A percentile compares a stretch with the other conserved stretches of the same genome.
Evolutionary conservation across 2,888 invertebrate genomes (phyloP).

Genomic region (Agrochola lychnidis): DNA sequence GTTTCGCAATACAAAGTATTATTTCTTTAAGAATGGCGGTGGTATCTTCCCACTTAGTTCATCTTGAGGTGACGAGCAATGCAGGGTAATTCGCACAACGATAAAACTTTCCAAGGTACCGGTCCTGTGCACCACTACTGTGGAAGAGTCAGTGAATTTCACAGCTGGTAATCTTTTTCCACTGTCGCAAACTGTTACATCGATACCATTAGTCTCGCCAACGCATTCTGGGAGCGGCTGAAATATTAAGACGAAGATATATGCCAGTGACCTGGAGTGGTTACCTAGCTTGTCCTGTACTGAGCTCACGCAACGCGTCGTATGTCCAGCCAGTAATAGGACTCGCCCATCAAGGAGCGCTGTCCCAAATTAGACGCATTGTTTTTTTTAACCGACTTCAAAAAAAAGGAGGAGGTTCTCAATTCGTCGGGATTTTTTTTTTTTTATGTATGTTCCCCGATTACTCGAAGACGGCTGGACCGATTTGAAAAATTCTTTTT

Average conservation of each 20-base stretch:
- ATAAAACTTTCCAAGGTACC: rapidly evolving
- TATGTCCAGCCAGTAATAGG: too few relatives aligned
- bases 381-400: too few relatives aligned
- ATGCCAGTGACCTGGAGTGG: too few relatives aligned
- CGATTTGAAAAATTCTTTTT: too few relatives aligned
- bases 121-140: neutral
- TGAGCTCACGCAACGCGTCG: too few relatives aligned
- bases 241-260: neutral
- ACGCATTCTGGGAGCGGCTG: conserved; percentile 22
- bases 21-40: neutral
- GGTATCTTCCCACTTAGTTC: neutral
- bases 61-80: neutral
- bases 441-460: too few relatives aligned
- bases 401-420: too few relatives aligned
- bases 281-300: too few relatives aligned
- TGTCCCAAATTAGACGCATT: too few relatives aligned
- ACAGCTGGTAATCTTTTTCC: rapidly evolving
- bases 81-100: neutral
- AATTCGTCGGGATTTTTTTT: too few relatives aligned
- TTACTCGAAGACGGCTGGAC: too few relatives aligned
- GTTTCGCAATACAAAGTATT: neutral
- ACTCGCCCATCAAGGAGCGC: too few relatives aligned
- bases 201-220: neutral
- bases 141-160: neutral
- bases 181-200: neutral